Conservation (phyloP, 2,888 invertebrate genomes). For the Capitulum mitella region DNA sequence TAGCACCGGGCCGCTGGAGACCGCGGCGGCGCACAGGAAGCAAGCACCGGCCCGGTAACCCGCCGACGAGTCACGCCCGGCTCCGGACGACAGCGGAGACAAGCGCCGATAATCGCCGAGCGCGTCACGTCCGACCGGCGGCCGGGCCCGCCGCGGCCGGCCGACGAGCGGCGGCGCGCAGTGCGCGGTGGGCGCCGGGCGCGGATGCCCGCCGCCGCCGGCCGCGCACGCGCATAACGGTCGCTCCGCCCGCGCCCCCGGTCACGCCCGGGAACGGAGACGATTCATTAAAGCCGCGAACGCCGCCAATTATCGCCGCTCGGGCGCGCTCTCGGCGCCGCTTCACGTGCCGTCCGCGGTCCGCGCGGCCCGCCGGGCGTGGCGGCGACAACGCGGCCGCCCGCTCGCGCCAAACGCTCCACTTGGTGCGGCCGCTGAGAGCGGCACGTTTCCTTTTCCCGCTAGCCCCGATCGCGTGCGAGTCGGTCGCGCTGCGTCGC, state of each 20-base stretch:
- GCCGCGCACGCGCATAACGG: background rate
- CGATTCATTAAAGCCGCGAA: constrained; percentile 2
- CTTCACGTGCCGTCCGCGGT: too few relatives aligned
- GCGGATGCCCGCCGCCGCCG: background rate
- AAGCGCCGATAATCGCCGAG: background rate
- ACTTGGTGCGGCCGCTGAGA: background rate
- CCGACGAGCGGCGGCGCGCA: background rate
- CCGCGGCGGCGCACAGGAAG: background rate
- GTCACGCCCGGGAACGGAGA: background rate
- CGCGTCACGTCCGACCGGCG: too few relatives aligned
- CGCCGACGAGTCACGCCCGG: background rate
- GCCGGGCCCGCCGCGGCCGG: background rate
- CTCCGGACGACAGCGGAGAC: background rate
- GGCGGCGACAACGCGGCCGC: background rate
- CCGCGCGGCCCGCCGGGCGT: background rate
- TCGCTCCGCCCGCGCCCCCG: background rate
- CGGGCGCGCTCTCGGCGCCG: background rate
- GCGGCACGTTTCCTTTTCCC: background rate
- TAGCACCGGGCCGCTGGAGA: background rate
- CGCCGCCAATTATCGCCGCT: background rate
- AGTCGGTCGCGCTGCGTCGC: background rate
- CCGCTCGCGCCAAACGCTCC: background rate
- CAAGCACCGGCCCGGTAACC: background rate
- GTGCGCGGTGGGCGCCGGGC: background rate
- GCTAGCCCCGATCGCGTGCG: background rate